Evolutionary conservation across 2,797 vertebrate genomes (phyloP).

Genomic region (Catamblyrhynchus diadema): DNA sequence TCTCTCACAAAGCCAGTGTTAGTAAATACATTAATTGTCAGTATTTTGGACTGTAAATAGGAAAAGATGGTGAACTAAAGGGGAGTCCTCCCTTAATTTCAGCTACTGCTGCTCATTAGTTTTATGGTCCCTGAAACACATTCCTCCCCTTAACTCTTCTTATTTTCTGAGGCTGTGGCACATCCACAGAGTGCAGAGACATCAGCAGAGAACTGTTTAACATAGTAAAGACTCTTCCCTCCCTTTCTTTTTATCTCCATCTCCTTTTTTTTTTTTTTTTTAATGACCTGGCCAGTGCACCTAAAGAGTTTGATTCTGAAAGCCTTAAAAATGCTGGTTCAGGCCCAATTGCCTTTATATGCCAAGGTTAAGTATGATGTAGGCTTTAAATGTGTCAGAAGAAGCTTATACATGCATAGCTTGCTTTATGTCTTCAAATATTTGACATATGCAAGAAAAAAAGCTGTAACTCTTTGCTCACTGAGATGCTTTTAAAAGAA

Average conservation of each 20-base stretch:
- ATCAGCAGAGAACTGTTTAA: not conserved
- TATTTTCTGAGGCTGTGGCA: not conserved
- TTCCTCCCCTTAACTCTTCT: not conserved
- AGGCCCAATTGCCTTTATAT: not conserved
- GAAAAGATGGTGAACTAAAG: not conserved
- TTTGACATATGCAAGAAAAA: not conserved
- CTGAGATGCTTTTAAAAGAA: not conserved
- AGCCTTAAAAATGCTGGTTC: constrained; percentile 16
- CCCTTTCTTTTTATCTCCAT: fast-evolving
- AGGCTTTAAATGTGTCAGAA: not conserved
- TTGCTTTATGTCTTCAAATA: constrained; percentile 11
- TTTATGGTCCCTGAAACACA: not conserved
- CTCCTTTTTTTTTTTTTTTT: not conserved
- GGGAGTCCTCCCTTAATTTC: not conserved
- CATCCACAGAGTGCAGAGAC: not conserved
- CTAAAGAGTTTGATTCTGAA: not conserved
- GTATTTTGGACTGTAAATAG: not conserved
- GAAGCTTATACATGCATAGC: not conserved
- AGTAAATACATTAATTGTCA: not conserved
- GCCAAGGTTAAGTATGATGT: not conserved
- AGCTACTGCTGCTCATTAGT: not conserved
- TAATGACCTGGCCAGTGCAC: not conserved
- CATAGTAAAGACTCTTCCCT: not conserved
- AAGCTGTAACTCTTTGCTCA: not conserved
- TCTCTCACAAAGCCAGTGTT: not conserved